phyloP scores from a whole-genome alignment of 2,888 invertebrate species.

The Drepana falcataria region DNA sequence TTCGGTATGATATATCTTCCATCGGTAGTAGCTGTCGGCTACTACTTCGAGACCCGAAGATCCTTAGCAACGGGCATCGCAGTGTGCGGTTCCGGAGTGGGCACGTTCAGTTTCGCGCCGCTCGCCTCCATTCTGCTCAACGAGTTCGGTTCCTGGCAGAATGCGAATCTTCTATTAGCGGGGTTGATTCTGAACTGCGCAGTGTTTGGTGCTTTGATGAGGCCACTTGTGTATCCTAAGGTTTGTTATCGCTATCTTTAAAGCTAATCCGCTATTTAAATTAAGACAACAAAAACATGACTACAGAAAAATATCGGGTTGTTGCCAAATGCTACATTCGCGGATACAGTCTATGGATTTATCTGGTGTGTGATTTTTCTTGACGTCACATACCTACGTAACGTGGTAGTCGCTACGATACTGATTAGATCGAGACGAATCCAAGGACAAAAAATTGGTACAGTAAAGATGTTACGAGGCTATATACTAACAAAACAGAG shows the following conservation, averaged over 20 bases:
- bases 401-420: too few relatives aligned
- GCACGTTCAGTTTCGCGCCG: constrained; percentile 97
- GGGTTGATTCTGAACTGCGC: constrained; percentile 95
- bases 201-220: constrained; percentile 91
- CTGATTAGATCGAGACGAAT: too few relatives aligned
- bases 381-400: too few relatives aligned
- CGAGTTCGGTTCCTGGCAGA: constrained; percentile 90
- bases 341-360: too few relatives aligned
- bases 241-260: constrained; percentile 29
- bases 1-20: constrained; percentile 97
- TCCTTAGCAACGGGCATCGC: constrained; percentile 97
- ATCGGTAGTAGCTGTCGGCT: constrained; percentile 97
- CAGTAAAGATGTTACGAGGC: too few relatives aligned
- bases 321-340: too few relatives aligned
- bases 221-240: constrained; percentile 87
- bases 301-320: too few relatives aligned
- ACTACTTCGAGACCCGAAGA: constrained; percentile 97
- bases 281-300: too few relatives aligned
- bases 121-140: constrained; percentile 88
- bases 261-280: too few relatives aligned
- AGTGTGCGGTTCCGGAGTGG: constrained; percentile 95
- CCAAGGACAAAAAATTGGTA: too few relatives aligned
- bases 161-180: constrained; percentile 93
- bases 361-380: too few relatives aligned
- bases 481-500: too few relatives aligned